Percentiles rank a stretch among this genome's conserved stretches.
Evolutionary conservation across 2,797 vertebrate species (phyloP).

Genomic region (Hyperoplus immaculatus): DNA sequence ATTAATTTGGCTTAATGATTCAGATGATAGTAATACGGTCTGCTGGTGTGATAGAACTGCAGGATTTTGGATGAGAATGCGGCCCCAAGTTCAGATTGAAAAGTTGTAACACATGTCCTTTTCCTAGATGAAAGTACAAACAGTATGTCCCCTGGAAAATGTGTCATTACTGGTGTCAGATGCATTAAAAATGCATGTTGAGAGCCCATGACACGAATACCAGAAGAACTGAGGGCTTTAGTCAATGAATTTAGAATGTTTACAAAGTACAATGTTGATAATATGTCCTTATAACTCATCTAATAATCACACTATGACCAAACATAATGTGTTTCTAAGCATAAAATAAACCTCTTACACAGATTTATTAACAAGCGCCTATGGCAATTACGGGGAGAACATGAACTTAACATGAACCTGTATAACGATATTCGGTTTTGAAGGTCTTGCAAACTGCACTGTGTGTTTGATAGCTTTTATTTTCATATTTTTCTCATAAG

Average conservation of each 20-base stretch:
- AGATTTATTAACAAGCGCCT: conserved; percentile 1
- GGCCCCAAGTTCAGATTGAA: conserved; percentile 41
- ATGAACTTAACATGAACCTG: background rate
- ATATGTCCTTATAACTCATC: background rate
- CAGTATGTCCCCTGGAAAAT: conserved; percentile 17
- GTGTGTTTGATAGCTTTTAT: background rate
- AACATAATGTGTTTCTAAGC: background rate
- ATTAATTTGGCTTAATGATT: conserved; percentile 82
- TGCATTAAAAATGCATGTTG: background rate
- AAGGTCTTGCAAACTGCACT: background rate
- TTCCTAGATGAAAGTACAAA: conserved; percentile 20
- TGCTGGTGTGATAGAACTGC: conserved; percentile 63
- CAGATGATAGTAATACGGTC: conserved; percentile 68
- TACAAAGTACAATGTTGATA: background rate
- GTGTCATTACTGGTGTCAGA: conserved; percentile 15
- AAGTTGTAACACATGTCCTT: conserved; percentile 30
- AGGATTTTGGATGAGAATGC: conserved; percentile 50
- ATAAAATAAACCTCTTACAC: background rate
- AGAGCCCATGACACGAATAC: background rate
- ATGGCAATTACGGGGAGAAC: background rate
- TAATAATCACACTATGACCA: background rate
- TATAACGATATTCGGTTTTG: no score
- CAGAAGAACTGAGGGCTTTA: background rate
- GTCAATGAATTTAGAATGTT: background rate
- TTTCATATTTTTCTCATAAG: conserved; percentile 28